Evolutionary conservation across 2,888 invertebrate species (phyloP).

Genomic region (Tuta absoluta): DNA sequence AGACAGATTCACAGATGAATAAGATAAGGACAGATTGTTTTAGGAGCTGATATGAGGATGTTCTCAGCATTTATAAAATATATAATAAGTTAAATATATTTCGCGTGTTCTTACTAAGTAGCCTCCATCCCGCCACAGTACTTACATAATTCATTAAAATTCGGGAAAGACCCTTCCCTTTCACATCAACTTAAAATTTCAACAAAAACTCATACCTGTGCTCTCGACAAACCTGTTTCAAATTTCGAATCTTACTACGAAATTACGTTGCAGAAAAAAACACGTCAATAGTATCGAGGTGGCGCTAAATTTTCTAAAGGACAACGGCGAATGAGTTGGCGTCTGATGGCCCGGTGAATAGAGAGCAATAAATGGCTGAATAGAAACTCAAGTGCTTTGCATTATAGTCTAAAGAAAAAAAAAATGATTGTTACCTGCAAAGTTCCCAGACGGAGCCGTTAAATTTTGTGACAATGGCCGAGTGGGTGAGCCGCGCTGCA

Average conservation of each 20-base stretch:
- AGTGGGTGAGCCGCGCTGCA: slow-evolving; percentile 32
- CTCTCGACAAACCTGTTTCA: slow-evolving; percentile 51
- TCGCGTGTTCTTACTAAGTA: too few relatives aligned
- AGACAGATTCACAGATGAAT: too few relatives aligned
- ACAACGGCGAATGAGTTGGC: slow-evolving; percentile 40
- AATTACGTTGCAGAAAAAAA: slow-evolving; percentile 62
- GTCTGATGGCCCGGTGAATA: slow-evolving; percentile 41
- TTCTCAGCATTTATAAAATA: too few relatives aligned
- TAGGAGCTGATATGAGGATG: too few relatives aligned
- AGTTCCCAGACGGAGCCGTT: slow-evolving; percentile 24
- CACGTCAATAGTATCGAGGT: slow-evolving; percentile 55
- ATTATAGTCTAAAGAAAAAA: slow-evolving; percentile 39
- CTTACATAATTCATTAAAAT: slow-evolving; percentile 34
- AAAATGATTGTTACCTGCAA: slow-evolving; percentile 23
- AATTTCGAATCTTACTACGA: slow-evolving; percentile 62
- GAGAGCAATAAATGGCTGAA: slow-evolving; percentile 53
- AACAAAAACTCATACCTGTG: slow-evolving; percentile 63
- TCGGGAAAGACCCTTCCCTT: slow-evolving; percentile 59
- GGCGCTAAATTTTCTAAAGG: slow-evolving; percentile 69
- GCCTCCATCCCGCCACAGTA: too few relatives aligned
- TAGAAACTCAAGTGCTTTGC: slow-evolving; percentile 47
- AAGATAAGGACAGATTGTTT: too few relatives aligned
- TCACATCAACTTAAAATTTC: slow-evolving; percentile 34
- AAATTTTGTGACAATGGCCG: slow-evolving; percentile 31
- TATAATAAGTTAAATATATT: too few relatives aligned